Evolutionary conservation across 2,113 vertebrate genomes (phyloP), one percentile per base, ranked within the genome.

Genomic region (Cepphus grylle): DNA sequence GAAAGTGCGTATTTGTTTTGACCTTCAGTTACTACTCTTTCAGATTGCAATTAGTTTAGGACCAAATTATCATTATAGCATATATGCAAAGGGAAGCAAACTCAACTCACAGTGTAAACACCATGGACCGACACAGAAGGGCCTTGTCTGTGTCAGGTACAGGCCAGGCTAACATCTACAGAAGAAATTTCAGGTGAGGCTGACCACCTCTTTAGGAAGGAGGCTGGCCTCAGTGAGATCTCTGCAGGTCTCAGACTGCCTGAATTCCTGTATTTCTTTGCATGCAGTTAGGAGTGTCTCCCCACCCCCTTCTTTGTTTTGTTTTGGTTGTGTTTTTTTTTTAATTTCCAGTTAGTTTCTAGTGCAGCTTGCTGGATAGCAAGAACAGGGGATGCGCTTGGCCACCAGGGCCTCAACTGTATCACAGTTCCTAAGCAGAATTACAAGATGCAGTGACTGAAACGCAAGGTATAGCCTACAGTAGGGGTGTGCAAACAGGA

Each of bases 281-380:
- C 21, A 43, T 22, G 11, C 26, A 59, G 25, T 38, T 69, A 80
- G 21, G 30, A 80, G 8, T 26, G 11, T 62, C 29, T 52, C 29
- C 19, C 7, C 11, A 38, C 0, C 0, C 32, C 6, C 4, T 49
- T 25, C 25, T 11, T 43, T 20, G 2, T 25, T 77, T 49, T 18
- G 21, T 34, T 34, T 40, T 72, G 40, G 5, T 6, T 23, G 9
- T 7, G 9, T 15, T 25, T 43, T 40, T 32, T 62, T 67, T 36
- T 25, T 6, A 4, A 45, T 52, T 74, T 50, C 18, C 17, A n/a
- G 5, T 59, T 21, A 59, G 82, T 65, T 85, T 27, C 13, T 38
- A 72, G 27, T 34, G 13, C 26, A 65, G 20, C 20, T 15, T 49
- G 38, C 11, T 3, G 4, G 30, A 73, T 3, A 59, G 42, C 52